Base-by-base conservation (phyloP, 2,113 vertebrate species). In the Opisthocomus hoazin region DNA sequence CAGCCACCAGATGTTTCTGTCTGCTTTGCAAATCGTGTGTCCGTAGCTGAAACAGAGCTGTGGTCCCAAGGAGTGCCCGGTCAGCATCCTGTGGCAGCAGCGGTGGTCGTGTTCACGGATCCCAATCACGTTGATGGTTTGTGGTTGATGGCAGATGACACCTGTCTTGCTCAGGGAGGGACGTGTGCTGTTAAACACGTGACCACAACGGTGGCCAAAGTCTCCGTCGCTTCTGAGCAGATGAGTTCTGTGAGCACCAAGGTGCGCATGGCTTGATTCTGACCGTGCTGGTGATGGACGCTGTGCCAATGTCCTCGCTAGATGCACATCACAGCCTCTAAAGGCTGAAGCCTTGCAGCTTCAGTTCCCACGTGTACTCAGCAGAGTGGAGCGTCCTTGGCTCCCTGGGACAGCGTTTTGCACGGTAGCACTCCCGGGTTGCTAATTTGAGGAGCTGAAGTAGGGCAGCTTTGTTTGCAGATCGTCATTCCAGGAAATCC, bases 381-480 rank as follows among this genome's bases (percentile, higher is more conserved):
- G 32, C 37, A 27, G 24, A 76, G 54, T 23, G 36, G 39, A 51
- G 63, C 69, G 30, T 66, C 56, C 60, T 29, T 63, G 27, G 21
- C 19, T 63, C 70, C 53, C 60, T 3, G 36, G 50, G 66, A 39
- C n/a, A 54, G 48, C 37, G 57, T 34, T 87, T 17, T 34, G 45
- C 34, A 7, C 46, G 18, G 68, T 41, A 81, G 60, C 13, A 0
- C 65, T 27, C 80, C 63, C 37, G 15, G 76, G 64, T 64, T 95
- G 91, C 75, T 85, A 9, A 53, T 63, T n/a, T n/a, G 60, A 89
- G 76, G 54, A 26, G 84, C 84, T 85, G 80, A 91, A 89, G 84
- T 82, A 68, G 84, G 84, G 80, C 91, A 73, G 80, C 50, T 50
- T 86, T 83, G 37, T 86, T 78, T 78, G 88, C 65, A 26, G 65